Evolutionary conservation across 2,888 invertebrate species (phyloP), one percentile per base, ranked within the genome.

Genomic region (Meloe dianella): DNA sequence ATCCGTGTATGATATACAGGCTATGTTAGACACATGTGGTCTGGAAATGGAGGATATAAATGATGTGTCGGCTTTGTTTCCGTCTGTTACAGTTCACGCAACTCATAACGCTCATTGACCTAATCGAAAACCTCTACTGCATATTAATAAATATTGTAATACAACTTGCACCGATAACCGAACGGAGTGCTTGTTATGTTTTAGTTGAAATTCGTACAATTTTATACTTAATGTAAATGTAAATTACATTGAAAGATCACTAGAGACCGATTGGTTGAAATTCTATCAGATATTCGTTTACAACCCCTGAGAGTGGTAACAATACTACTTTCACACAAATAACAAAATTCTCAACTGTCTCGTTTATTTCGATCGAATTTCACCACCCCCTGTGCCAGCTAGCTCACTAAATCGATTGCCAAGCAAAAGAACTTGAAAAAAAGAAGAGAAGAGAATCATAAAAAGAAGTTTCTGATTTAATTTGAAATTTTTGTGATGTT

Each of bases 61-160:
- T 75, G 78, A 75, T 73, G 73, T 75, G 76, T 76, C 76, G 74
- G 71, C 70, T 70, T 73, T 72, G 69, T 67, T 76, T 77, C 75
- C 74, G 75, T 74, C 73, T 75, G 75, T 70, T 74, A 72, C 75
- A 74, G 69, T 73, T 76, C 75, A 73, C 72, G 71, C 71, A 71
- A 74, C 75, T 75, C 75, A 75, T 74, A 74, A 74, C 75, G 73
- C 73, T 73, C 74, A 75, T 76, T 75, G 77, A 77, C 76, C 76
- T 70, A 54, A n/a, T 74, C 68, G 71, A 71, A 61, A 70, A 74
- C 71, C 71, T 71, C 64, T 66, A 68, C 65, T 66, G 67, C 57
- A 60, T 63, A 68, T 67, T 17, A 47, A 10, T 9, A 20, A 12
- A 41, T 9, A 47, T 32, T 32, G 12, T 8, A 47, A 22, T 47